Base-by-base conservation (phyloP, 1,140 invertebrate genomes). In the Drosophila elegans region DNA sequence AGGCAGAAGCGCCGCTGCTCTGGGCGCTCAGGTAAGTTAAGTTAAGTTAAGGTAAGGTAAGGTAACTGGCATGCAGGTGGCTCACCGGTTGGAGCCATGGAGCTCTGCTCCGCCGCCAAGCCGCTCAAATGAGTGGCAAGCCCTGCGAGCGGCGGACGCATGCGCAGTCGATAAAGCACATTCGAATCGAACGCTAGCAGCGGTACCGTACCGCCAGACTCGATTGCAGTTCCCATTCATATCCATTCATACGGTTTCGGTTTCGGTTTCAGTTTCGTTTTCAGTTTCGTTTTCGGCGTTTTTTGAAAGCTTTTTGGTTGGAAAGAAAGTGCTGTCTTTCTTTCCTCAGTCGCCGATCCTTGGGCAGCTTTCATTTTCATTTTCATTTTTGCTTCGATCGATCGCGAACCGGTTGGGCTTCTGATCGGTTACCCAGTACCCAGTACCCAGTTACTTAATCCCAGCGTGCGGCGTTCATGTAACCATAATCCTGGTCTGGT, bases 141-240 rank as follows among this genome's bases (percentile, higher is more conserved):
- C 81, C 81, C 81, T 85, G 82, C 81, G 73, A 83, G 69, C 56
- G 42, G 74, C 74, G 44, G 68, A 64, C 82, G 83, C 83, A 79
- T 88, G 75, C 83, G 80, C 83, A 86, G 83, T 86, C 83, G 83
- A 86, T 86, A 86, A 86, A 86, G 51, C 67, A 88, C 83, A 86
- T 89, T 86, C 83, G 83, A 74, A 86, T 83, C 83, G 83, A 86
- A 86, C 83, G 78, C 84, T 71, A 76, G 83, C 71, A 73, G 83
- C 71, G 84, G 71, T 56, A 59, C 69, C 52, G 71, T 56, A 59
- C 69, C 52, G 77, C 75, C 53, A 67, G 11, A 57, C 38, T 16
- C 29, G 68, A 73, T 84, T 84, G 77, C 81, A 69, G 64, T 86
- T 80, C 69, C 63, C 71, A 86, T 86, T 82, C 74, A 81, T 81